phyloP scores from a whole-genome alignment of 2,113 vertebrate species.

The Gnathonemus longibarbis region DNA sequence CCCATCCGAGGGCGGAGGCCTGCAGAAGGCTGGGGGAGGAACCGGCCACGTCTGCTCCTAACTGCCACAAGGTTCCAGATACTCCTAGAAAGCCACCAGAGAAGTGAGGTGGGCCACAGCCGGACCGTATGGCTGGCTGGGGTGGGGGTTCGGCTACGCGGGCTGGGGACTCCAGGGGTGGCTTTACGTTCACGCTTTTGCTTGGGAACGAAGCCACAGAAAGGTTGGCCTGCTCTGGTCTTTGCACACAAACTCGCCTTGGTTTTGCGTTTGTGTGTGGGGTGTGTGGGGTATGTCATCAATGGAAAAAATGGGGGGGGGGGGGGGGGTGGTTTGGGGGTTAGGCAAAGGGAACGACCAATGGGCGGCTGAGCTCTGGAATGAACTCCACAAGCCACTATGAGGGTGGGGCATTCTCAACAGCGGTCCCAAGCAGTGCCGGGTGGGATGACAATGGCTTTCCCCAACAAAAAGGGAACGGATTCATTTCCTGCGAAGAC shows the following conservation, averaged over 20 bases:
- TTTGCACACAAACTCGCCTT: constrained; percentile 21
- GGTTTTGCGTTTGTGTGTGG: constrained; percentile 35
- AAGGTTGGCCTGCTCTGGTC: constrained; percentile 21
- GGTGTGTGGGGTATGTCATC: constrained; percentile 35
- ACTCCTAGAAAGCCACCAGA: constrained; percentile 9
- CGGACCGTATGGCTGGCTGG: not conserved
- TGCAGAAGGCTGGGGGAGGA: not conserved
- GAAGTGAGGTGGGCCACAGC: not conserved
- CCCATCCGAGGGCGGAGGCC: not conserved
- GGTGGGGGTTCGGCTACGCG: not conserved
- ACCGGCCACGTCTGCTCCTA: not conserved
- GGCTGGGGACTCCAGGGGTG: not conserved
- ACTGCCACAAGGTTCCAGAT: not conserved
- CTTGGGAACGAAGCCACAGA: constrained; percentile 14
- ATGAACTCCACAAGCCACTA: constrained; percentile 26
- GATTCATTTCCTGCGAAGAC: constrained; percentile 21
- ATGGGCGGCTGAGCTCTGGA: constrained; percentile 18
- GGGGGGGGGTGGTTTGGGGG: not conserved
- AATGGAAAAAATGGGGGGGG: constrained; percentile 35
- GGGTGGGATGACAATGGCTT: constrained; percentile 29
- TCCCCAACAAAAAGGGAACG: constrained; percentile 13
- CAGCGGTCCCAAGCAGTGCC: constrained; percentile 24
- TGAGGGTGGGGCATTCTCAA: constrained; percentile 20
- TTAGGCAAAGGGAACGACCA: constrained; percentile 13
- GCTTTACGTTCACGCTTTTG: constrained; percentile 18